Evolutionary conservation across 2,888 invertebrate genomes (phyloP), one percentile per base, ranked within the genome.

Genomic region (Hartigia nigra): DNA sequence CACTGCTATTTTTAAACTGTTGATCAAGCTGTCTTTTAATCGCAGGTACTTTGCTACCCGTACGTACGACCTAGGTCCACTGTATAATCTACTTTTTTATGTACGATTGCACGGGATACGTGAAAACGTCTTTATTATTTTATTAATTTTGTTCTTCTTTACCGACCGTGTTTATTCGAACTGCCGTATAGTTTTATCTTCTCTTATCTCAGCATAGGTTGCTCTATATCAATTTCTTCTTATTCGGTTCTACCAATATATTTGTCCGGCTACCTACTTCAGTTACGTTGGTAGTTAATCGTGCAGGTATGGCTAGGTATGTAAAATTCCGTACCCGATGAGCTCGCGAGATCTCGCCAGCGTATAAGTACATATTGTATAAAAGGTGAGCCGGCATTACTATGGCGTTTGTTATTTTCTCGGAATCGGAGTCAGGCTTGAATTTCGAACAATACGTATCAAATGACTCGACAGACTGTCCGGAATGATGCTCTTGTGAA

Each of bases 381-480:
- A 55, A 55, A 55, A 31, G 72, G 12, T 31, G 72, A 72, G 77
- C 75, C 76, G 78, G 78, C 75, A 76, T 78, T 76, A 78, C 39
- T 76, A 75, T 75, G 69, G 74, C 79, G 77, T 37, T 72, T 76
- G 69, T 39, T 14, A 72, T 74, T 39, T 79, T 76, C 79, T 79
- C 35, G 79, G 79, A 79, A 79, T 79, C 74, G 69, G 75, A 78
- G 75, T 76, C 78, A 72, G 75, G 78, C 72, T 79, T 79, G 76
- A 76, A 79, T 79, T 74, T 75, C 78, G 78, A 78, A 79, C 79
- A 79, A 79, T 79, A 77, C 79, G 55, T 79, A 79, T 79, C 79
- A 76, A 79, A 79, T 76, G 79, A 79, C 76, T 76, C 76, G 79
- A 78, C 78, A 75, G 70, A 55, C 39, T 77, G 39, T 55, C 39